Base-by-base conservation (phyloP, 1,140 invertebrate genomes). In the Euborellia annulipes region DNA sequence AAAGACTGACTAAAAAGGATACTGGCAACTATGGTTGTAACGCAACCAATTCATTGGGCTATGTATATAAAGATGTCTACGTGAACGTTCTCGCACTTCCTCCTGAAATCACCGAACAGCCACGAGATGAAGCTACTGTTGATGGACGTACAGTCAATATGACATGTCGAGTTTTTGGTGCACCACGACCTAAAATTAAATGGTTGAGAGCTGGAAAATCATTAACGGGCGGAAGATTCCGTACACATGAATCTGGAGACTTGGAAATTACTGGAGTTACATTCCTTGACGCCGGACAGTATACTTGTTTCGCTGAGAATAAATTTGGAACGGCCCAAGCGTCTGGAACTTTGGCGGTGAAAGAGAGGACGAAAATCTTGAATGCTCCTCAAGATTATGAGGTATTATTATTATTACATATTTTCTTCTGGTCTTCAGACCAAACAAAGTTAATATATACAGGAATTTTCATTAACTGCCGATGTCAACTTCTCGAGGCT, bases 11-110 rank as follows among this genome's bases (percentile, higher is more conserved):
- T 14, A 92, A 91, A 62, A 72, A 73, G 34, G 96, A 99, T 63
- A 95, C 92, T 4, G 92, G 90, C 47, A 96, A 98, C 63, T 93
- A 95, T 58, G 93, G 96, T 39, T 98, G 95, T 65, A 99, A 99
- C 68, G 94, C 93, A 1, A 95, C 92, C 47, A 98, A 98, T 63
- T 84, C 82, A n/a, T 72, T 91, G 52, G 95, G 95, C 22, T 98
- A 98, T 64, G 87, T 96, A 11, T 98, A 94, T 67, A 90, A 91
- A 59, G 93, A 98, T 71, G 87, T 96, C 36, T 98, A 89, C 58
- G 76, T 99, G 4, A 98, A 98, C 68, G 94, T 99, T 6, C 67
- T 93, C 52, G 89, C 89, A 11, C 68, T 96, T 42, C 78, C 85
- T 23, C 92, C 95, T 16, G 85, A 89, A 58, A 94, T 98, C 46